Evolutionary conservation across 2,888 invertebrate genomes (phyloP), one percentile per base, ranked within the genome.

Genomic region (Pherbina coryleti): DNA sequence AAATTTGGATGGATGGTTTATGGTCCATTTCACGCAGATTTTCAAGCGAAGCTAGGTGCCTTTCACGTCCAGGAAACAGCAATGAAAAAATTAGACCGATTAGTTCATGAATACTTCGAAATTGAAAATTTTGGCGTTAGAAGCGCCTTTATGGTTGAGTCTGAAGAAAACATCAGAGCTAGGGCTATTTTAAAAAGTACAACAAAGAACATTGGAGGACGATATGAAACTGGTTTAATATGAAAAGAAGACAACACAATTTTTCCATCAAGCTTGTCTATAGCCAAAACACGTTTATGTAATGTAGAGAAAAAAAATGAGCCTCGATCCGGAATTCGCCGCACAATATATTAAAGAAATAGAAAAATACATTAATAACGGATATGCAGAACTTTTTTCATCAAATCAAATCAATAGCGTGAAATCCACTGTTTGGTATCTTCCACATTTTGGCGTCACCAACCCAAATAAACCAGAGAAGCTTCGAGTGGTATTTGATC

Each of bases 391-490:
- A 0, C 75, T 66, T 17, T 64, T 75, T 4, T 72, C 73, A 5
- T 14, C 66, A 53, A 67, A 51, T 3, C 70, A 76, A 37, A 67
- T 51, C 31, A 62, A 70, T 22, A 75, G 44, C n/a, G 11, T 55
- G 0, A 64, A 51, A 2, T 28, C 71, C 1, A 82, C 75, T 44
- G 80, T 75, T 3, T 84, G 83, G 84, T 84, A 84, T 69, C 55
- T 84, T 7, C 84, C 84, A 14, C 83, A 84, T 73, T 84, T 79
- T 25, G 78, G 60, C 5, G 78, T 77, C 1, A 44, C 53, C 22
- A 80, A 79, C 49, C 76, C 71, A 34, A 78, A 78, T 7, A 79
- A 76, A 9, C 81, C 78, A 72, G 66, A 25, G 0, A 81, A 78
- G 51, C 8, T 77, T n/a, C 71, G 76, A 22, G 28, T 81, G 44